Base-by-base conservation (phyloP, 2,888 invertebrate species). In the Macrophya alboannulata region DNA sequence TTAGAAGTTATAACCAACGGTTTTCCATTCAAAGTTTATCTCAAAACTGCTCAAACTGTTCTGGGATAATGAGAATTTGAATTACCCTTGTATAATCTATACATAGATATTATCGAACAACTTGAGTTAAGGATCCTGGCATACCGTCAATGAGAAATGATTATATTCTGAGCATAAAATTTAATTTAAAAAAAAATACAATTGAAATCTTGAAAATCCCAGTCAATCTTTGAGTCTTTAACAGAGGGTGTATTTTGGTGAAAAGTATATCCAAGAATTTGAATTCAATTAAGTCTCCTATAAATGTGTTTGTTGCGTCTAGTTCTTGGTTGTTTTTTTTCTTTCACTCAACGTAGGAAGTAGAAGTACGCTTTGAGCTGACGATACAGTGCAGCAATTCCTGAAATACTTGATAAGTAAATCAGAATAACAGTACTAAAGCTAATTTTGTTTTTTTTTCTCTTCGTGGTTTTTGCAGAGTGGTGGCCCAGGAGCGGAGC, bases 401-500 rank as follows among this genome's bases (percentile, higher is more conserved):
- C 17, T 1, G 12, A 68, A 68, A 12, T 68, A 37, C 17, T 25
- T 68, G 12, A 12, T 62, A 31, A 62, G 5, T 59, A 12, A 25
- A 2, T 62, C 12, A 4, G 8, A n/a, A 6, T 59, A 59, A 59
- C 21, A 59, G 8, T 59, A 21, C 6, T 59, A n/a, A 59, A 21
- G 15, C 15, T 12, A 48, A 45, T 10, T 51, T 51, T 5, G 31
- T 55, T 77, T 55, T 9, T 21, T 51, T 77, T 0, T 37, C 12
- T 43, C 31, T 37, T 68, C 17, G 37, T 68, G 12, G 2, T 95
- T 95, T 59, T 95, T 95, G 90, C 94, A 95, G 92, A 95, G 92
- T 92, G 94, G 92, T 88, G 95, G 94, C 86, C 95, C 96, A 87
- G 95, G 95, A 85, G 94, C 96, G 86, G 95, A 95, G 91, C 95